Evolutionary conservation across 2,113 vertebrate genomes (phyloP).

Genomic region (Pangasianodon gigas): DNA sequence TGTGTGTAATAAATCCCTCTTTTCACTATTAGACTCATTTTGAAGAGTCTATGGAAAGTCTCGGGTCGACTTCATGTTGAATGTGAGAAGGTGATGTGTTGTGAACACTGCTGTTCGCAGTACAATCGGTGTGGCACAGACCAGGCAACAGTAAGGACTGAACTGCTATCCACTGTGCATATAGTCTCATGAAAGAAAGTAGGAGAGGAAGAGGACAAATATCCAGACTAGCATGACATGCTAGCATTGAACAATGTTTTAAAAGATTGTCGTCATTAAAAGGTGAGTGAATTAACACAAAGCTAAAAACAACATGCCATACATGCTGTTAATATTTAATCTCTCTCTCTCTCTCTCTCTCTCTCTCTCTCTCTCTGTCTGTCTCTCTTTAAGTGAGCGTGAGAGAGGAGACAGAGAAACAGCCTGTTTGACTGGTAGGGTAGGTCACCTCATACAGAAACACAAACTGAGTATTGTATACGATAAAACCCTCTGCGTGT

Average conservation of each 20-base stretch:
- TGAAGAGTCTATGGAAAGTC: no score
- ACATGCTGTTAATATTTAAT: conserved; percentile 8
- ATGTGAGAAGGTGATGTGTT: background rate
- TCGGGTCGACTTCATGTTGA: background rate
- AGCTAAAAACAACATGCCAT: background rate
- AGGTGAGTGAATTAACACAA: background rate
- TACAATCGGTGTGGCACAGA: no score
- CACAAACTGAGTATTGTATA: conserved; percentile 31
- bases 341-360: conserved; percentile 22
- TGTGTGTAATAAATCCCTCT: no score
- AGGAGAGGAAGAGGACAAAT: background rate
- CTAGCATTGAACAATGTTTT: background rate
- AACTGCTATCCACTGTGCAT: no score
- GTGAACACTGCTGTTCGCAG: no score
- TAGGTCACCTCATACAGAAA: conserved; percentile 36
- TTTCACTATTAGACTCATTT: no score
- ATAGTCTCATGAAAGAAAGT: background rate
- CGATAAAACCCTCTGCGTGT: conserved; percentile 2
- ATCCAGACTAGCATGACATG: background rate
- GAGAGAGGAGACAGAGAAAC: conserved; percentile 36
- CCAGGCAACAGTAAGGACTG: no score
- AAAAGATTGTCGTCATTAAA: no score
- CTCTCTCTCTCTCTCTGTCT: conserved; percentile 25
- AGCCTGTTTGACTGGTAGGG: conserved; percentile 52
- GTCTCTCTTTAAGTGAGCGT: conserved; percentile 16